Base-by-base conservation (phyloP, 2,113 vertebrate genomes). In the Trematomus loennbergii region DNA sequence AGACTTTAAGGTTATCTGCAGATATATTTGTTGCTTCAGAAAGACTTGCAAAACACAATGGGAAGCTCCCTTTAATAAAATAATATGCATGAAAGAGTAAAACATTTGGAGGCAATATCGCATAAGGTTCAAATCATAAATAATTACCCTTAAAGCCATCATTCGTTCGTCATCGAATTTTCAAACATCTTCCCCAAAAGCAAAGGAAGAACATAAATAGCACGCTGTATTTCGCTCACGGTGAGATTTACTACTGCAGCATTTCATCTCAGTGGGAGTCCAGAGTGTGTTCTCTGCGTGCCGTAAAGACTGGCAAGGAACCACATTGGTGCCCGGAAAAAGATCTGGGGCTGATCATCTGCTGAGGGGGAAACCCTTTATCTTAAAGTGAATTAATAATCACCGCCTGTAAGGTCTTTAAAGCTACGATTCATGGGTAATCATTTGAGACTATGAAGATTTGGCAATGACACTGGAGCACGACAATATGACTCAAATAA, bases 221-320 rank as follows among this genome's bases (percentile, higher is more conserved):
- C 3, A 7, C 62, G 18, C 0, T 43, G 12, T 10, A 29, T 58
- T 29, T 33, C 45, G 55, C 57, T 73, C 25, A 8, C 12, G 20
- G 50, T 58, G 1, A 43, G 68, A 46, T 75, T 29, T 6, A 53
- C 20, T 58, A 58, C 15, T 36, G 48, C 22, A 57, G 20, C 3
- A 62, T 68, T 85, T 82, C 58, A 84, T 84, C 82, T 81, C 67
- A 70, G 68, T 70, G 49, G 53, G 74, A 48, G 67, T 64, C 65
- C 86, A 55, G 13, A 11, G 49, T 17, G 16, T 13, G 20, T 64
- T 66, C 62, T 17, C 20, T 53, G 18, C 0, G 4, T 22, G 50
- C 40, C 25, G n/a, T 67, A 58, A 69, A 58, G 36, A 60, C 25
- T 83, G 72, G 18, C 49, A 60, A 72, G 50, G 29, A 72, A 55